Base-by-base conservation (phyloP, 2,113 vertebrate genomes). In the Alces alces region DNA sequence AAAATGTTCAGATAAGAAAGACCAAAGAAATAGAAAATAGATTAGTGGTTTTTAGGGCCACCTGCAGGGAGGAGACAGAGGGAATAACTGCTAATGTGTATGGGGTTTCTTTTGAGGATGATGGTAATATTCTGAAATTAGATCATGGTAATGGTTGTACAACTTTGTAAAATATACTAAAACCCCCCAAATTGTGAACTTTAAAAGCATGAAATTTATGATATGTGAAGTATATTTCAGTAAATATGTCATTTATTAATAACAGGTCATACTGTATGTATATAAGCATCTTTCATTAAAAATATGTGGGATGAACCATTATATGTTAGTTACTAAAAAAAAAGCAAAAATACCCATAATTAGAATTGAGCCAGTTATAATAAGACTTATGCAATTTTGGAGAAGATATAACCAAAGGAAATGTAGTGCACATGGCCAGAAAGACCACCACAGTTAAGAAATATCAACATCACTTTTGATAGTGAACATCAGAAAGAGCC, bases 1-100 rank as follows among this genome's bases (percentile, higher is more conserved):
- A 55, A 55, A 60, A 76, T 95, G 14, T 76, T 73, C 87, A 43
- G 43, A 58, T 84, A 52, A 95, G 55, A 84, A n/a, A n/a, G 8
- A 43, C 4, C 43, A n/a, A 76, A 83, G 39, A 83, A 83, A 54
- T 60, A 73, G 13, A 52, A 70, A 89, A 60, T 43, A 58, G 13
- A 52, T 70, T 25, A 47, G 2, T 33, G 6, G 27, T 83, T 94
- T 94, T 47, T 12, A 47, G 21, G 28, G 33, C 25, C 66, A 70
- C n/a, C 8, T 54, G 10, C 8, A 28, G 6, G n/a, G 6, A 84
- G 33, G 25, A 23, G 45, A 2, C n/a, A 76, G 39, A 57, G 25
- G 7, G 43, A 60, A 60, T 73, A 30, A 39, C 27, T 33, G 19
- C 21, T 88, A 43, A n/a, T 27, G 14, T 23, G 2, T 43, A 16